A percentile compares a stretch with the other conserved stretches of the same genome.
Evolutionary conservation across 2,888 invertebrate genomes (phyloP).

Genomic region (Quadriops clusia): DNA sequence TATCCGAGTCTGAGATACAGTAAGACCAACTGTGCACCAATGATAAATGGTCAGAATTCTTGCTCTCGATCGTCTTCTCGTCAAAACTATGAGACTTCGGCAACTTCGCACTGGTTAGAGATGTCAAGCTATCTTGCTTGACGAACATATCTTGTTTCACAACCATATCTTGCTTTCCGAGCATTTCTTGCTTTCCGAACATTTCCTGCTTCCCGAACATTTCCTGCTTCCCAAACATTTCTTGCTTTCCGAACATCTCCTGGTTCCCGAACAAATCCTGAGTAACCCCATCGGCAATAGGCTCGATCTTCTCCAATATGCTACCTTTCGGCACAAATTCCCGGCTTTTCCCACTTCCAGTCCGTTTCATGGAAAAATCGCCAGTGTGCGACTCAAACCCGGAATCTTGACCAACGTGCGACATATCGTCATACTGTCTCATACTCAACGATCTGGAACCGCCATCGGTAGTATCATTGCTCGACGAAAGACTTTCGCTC

Average conservation of each 20-base stretch:
- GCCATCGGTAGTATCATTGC: slow-evolving; percentile 26
- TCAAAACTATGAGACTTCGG: slow-evolving; percentile 35
- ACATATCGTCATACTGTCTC: slow-evolving; percentile 17
- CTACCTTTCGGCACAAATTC: slow-evolving; percentile 10
- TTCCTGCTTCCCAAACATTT: slow-evolving; percentile 6
- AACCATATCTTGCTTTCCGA: slow-evolving; percentile 1
- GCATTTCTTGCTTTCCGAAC: slow-evolving; percentile 5
- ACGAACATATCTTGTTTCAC: slow-evolving; percentile 1
- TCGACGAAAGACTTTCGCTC: slow-evolving; percentile 29
- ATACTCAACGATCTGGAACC: slow-evolving; percentile 24
- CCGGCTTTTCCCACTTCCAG: slow-evolving; percentile 6
- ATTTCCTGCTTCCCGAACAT: slow-evolving; percentile 6
- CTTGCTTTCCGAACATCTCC: slow-evolving; percentile 6
- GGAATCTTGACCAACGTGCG: slow-evolving; percentile 23
- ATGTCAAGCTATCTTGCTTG: too few relatives aligned
- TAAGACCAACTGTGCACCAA: slow-evolving; percentile 47
- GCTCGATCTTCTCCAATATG: slow-evolving; percentile 32
- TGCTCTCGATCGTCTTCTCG: slow-evolving; percentile 29
- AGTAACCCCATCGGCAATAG: slow-evolving; percentile 32
- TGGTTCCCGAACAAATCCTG: slow-evolving; percentile 14
- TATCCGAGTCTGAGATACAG: slow-evolving; percentile 37
- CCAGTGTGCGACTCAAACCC: slow-evolving; percentile 25
- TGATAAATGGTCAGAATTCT: slow-evolving; percentile 35
- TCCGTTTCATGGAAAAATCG: neutral
- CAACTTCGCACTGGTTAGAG: slow-evolving; percentile 14